Evolutionary conservation across 2,888 invertebrate genomes (phyloP), one percentile per base, ranked within the genome.

Genomic region (Scaptomyza polygonia): DNA sequence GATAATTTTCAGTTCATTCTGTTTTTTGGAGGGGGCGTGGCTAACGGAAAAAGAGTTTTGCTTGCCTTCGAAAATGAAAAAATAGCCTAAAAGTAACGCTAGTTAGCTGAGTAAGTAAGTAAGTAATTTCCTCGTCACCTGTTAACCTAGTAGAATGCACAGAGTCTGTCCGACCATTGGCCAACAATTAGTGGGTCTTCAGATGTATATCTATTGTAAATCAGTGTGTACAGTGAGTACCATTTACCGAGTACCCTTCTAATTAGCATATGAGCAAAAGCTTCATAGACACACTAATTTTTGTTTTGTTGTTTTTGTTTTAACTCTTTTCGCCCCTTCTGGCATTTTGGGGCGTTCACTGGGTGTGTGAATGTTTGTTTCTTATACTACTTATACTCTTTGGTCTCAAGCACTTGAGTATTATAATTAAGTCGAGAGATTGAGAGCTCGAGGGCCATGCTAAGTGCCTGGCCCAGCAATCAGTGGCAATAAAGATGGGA

Each of bases 101-200:
- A 21, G 12, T 11, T 25, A 21, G 5, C 25, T 25, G 4, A 25
- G 12, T 45, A 44, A 76, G 12, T 45, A 44, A 76, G 52, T 71
- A 58, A 74, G 77, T 49, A 52, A 73, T 76, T 79, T 70, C 70
- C 66, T 49, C 76, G 65, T 81, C 82, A 83, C 88, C 82, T 83
- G 82, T 74, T 83, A 87, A 87, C 82, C 82, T 67, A 83, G 67
- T 66, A 69, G 83, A 70, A 69, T 59, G 72, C 65, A 34, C 70
- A 62, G 32, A 63, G 32, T 21, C 5, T 56, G 47, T 34, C 65
- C 62, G 58, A 61, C 59, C 82, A 78, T 67, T 87, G 87, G 69
- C 85, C 86, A 87, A 54, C 86, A 83, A 83, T 83, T 83, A 87
- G 82, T 70, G 56, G 65, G 29, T 21, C 43, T 12, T 27, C 51